Conservation (phyloP, 2,888 invertebrate genomes). For the Netelia inedita region DNA sequence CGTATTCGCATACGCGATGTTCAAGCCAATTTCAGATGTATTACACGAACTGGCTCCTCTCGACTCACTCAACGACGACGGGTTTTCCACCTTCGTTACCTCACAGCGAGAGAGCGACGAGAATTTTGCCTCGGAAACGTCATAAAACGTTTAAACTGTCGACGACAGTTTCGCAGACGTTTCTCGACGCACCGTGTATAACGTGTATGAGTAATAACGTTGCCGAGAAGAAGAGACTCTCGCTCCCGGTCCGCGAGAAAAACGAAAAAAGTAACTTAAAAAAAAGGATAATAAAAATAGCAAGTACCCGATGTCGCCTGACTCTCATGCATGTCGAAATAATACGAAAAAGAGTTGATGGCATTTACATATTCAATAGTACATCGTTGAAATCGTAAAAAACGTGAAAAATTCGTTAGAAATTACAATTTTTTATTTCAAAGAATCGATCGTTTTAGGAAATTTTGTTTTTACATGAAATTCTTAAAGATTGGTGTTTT, state of each 20-base stretch:
- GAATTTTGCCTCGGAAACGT: conserved; percentile 54
- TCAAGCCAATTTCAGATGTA: conserved; percentile 62
- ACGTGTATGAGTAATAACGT: conserved; percentile 33
- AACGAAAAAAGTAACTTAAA: conserved; percentile 1
- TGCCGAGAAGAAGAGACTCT: conserved; percentile 31
- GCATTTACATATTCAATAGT: too few species aligned
- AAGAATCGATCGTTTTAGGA: not conserved
- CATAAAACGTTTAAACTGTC: conserved; percentile 59
- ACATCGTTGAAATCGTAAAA: not conserved
- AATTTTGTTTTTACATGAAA: too few species aligned
- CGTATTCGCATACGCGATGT: conserved; percentile 36
- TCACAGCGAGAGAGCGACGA: conserved; percentile 36
- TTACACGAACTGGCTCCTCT: conserved; percentile 48
- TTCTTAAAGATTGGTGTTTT: too few species aligned
- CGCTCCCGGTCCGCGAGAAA: not conserved
- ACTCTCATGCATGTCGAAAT: conserved; percentile 22
- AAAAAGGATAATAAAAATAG: conserved; percentile 3
- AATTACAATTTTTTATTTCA: not conserved
- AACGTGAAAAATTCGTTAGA: not conserved
- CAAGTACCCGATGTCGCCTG: conserved; percentile 5
- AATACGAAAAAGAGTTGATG: not conserved
- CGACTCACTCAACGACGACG: conserved; percentile 34
- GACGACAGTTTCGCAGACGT: conserved; percentile 59
- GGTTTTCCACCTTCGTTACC: conserved; percentile 59
- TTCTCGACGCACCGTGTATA: conserved; percentile 26